Percentiles rank a stretch among this genome's conserved stretches.
phyloP scores from a whole-genome alignment of 2,113 vertebrate genomes.

The Serilophus lunatus region DNA sequence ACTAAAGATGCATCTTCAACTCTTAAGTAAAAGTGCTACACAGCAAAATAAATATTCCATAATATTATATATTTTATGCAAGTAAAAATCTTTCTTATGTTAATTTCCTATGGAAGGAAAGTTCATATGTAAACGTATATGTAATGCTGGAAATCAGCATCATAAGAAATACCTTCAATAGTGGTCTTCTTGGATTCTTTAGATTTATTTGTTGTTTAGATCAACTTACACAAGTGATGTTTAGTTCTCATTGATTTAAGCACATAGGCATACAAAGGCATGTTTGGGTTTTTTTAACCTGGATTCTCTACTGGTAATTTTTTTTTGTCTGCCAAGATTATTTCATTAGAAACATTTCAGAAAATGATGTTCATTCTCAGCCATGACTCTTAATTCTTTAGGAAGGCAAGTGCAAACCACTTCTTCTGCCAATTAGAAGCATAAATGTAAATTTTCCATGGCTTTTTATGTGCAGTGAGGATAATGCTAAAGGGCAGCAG shows the following conservation, averaged over 20 bases:
- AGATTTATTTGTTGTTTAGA: background rate
- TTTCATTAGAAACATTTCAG: background rate
- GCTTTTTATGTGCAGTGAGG: background rate
- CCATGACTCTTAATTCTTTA: background rate
- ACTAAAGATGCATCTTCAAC: background rate
- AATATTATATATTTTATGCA: background rate
- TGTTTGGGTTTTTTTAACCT: background rate
- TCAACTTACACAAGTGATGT: background rate
- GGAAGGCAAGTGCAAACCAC: background rate
- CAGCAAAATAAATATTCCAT: background rate
- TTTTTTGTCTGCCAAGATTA: background rate
- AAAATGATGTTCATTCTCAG: background rate
- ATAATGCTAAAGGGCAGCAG: background rate
- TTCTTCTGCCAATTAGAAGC: background rate
- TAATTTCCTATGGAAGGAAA: background rate
- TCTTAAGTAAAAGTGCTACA: background rate
- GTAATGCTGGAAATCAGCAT: background rate
- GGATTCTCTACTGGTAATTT: background rate
- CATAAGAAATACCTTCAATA: background rate
- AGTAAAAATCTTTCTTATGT: background rate
- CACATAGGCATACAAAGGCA: fast-evolving
- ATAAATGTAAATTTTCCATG: background rate
- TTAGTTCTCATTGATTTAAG: background rate
- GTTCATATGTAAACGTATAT: background rate
- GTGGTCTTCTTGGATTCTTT: background rate